phyloP scores from a whole-genome alignment of 2,113 vertebrate species.

The Ranitomeya variabilis region DNA sequence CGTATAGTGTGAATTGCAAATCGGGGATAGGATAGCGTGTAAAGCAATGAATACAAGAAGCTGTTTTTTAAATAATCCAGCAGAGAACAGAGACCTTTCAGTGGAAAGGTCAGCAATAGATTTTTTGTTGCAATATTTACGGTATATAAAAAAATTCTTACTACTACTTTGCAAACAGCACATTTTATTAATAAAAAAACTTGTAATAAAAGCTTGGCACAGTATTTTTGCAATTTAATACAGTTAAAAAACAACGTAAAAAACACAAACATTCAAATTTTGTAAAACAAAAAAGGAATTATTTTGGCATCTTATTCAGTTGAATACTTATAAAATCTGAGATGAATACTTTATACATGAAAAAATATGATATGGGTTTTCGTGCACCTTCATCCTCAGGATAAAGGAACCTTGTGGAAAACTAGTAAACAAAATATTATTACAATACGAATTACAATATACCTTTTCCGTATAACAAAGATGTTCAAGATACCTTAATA shows the following conservation, averaged over 20 bases:
- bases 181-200: slow-evolving; percentile 41
- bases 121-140: neutral
- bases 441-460: neutral
- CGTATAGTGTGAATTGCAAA: no score
- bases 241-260: slow-evolving; percentile 19
- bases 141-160: neutral
- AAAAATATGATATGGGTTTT: neutral
- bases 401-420: neutral
- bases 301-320: neutral
- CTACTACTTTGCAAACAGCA: slow-evolving; percentile 12
- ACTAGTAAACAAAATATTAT: slow-evolving; percentile 17
- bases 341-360: slow-evolving; percentile 19
- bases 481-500: slow-evolving; percentile 1
- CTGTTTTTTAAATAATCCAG: no score
- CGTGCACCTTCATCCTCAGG: neutral
- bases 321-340: slow-evolving; percentile 21
- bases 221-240: slow-evolving; percentile 7
- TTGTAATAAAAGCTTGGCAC: slow-evolving; percentile 42
- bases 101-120: no score
- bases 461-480: slow-evolving; percentile 4
- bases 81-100: no score
- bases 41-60: no score
- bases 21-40: no score
- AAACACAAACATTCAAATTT: slow-evolving; percentile 5
- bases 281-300: slow-evolving; percentile 4